Conservation (phyloP, 1,140 invertebrate species). For the Monomorium pharaonis region DNA sequence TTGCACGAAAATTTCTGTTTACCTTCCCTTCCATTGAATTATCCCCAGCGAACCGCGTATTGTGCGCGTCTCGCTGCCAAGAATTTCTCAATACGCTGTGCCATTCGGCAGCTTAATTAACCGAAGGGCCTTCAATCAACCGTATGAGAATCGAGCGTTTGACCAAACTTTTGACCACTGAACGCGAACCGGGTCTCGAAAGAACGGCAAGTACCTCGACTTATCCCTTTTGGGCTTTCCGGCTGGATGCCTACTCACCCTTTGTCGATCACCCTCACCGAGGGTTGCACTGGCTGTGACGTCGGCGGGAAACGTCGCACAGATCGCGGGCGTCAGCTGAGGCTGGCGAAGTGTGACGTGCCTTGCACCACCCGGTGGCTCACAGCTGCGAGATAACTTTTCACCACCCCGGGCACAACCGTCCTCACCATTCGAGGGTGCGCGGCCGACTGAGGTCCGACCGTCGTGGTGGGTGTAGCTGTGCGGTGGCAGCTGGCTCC, state of each 20-base stretch:
- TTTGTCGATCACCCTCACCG: conserved; percentile 42
- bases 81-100: neutral
- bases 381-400: conserved; percentile 2
- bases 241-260: conserved; percentile 33
- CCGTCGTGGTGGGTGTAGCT: conserved; percentile 80
- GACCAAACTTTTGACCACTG: conserved; percentile 7
- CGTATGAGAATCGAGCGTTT: conserved; percentile 3
- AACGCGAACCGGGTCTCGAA: conserved; percentile 3
- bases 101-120: neutral
- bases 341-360: conserved; percentile 57
- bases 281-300: conserved; percentile 26
- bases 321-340: conserved; percentile 62
- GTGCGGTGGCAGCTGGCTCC: conserved; percentile 68
- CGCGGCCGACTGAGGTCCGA: conserved; percentile 82
- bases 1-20: neutral
- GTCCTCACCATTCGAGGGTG: conserved; percentile 82
- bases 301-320: conserved; percentile 47
- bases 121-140: conserved; percentile 21
- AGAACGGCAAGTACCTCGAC: conserved; percentile 37
- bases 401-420: conserved; percentile 61
- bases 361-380: conserved; percentile 46
- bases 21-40: neutral
- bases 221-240: conserved; percentile 50
- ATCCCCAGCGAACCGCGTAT: neutral
- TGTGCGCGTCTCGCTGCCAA: too few relatives aligned